phyloP scores from a whole-genome alignment of 2,797 vertebrate genomes.

The Gallirallus australis region DNA sequence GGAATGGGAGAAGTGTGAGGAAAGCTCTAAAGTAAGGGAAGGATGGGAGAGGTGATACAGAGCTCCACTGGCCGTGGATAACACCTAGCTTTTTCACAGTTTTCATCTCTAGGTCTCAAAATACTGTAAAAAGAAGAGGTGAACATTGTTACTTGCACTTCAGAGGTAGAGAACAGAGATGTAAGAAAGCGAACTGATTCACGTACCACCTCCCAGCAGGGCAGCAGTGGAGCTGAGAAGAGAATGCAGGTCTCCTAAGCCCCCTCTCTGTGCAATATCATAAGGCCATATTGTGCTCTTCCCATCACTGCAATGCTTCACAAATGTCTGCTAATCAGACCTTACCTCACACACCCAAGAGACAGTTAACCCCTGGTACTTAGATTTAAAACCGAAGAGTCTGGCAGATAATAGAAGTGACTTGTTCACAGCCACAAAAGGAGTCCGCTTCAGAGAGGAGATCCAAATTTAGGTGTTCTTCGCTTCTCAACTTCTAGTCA shows the following conservation, averaged over 20 bases:
- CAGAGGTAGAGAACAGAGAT: slow-evolving; percentile 41
- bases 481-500: not conserved
- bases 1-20: not conserved
- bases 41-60: not conserved
- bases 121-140: slow-evolving; percentile 19
- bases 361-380: not conserved
- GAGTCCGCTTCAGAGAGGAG: slow-evolving; percentile 18
- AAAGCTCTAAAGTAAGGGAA: not conserved
- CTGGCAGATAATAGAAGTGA: slow-evolving; percentile 32
- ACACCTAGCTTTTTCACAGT: not conserved
- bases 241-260: not conserved
- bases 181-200: slow-evolving; percentile 6
- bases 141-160: slow-evolving; percentile 39
- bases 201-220: slow-evolving; percentile 15
- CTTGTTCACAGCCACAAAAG: slow-evolving; percentile 26
- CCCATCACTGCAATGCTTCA: not conserved
- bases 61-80: not conserved
- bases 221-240: slow-evolving; percentile 4
- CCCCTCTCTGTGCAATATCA: slow-evolving; percentile 22
- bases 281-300: slow-evolving; percentile 26
- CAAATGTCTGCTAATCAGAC: slow-evolving; percentile 43
- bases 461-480: slow-evolving; percentile 11
- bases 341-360: slow-evolving; percentile 11
- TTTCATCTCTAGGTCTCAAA: slow-evolving; percentile 31
- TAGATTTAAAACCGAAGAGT: not conserved